Base-by-base conservation (phyloP, 2,888 invertebrate species). In the Acleris laterana region DNA sequence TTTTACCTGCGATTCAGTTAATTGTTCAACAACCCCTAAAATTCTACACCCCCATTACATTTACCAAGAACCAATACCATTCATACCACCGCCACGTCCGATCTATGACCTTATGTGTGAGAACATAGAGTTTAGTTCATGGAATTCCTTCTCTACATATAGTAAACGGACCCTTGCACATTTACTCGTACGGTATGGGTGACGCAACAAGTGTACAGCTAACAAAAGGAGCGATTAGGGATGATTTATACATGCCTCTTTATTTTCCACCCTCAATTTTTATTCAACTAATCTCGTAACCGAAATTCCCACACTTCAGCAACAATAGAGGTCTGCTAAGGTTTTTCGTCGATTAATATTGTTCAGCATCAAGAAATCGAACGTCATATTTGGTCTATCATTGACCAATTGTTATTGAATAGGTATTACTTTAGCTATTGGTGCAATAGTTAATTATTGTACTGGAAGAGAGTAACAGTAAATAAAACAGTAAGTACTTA, bases 191-290 rank as follows among this genome's bases (percentile, higher is more conserved):
- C 74, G 72, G 71, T 81, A 79, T 74, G 77, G 83, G 85, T 86
- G 88, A 88, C 75, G 87, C 87, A 90, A 91, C 92, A 92, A 91
- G 92, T 91, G 91, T 84, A 83, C 74, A 73, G 72, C 74, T 70
- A 87, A 90, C 87, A 90, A 91, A 87, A 83, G 82, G 70, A 77
- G 77, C 89, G 86, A 90, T 91, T 91, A 91, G 88, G 88, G 87
- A 85, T 91, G 92, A 91, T 92, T 92, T 93, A 91, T 91, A 84
- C 79, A 84, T 82, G 81, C 71, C 74, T 85, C 78, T 87, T 91
- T 89, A 88, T 89, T 89, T 88, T 88, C 86, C 89, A 87, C 89
- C 90, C 90, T 76, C 87, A 69, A 78, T 75, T 82, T 78, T 73
- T 74, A 77, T 80, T 82, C 72, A 75, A 80, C 77, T 79, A 81